Evolutionary conservation across 2,113 vertebrate genomes (phyloP), one percentile per base, ranked within the genome.

Genomic region (Ancistrus triradiatus): DNA sequence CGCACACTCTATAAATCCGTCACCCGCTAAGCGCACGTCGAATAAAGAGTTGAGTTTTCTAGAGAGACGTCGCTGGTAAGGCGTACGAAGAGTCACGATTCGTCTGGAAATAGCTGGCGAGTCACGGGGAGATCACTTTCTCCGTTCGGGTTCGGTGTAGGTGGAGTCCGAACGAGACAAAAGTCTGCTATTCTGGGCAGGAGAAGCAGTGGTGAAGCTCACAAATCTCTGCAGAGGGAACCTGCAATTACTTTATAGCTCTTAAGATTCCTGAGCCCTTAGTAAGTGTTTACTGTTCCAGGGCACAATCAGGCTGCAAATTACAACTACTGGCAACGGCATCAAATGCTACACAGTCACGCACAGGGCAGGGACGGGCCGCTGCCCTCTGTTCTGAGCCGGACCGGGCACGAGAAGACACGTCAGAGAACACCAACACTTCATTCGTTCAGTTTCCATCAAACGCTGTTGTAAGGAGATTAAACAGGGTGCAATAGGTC

Each of bases 161-260:
- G 28, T 21, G 51, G 31, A 13, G 25, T 22, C 13, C 22, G 25
- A 21, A 28, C 21, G 13, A 55, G 49, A 44, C 7, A 24, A 17
- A 33, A 4, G 40, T 1, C 25, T 24, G 27, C 6, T 9, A 17
- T 19, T 42, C 21, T 6, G 11, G 44, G 22, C 6, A 17, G 33
- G 17, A 44, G 37, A n/a, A 38, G 33, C 42, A 60, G 58, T 27
- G 49, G 51, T 69, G 69, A 87, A 84, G 78, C 70, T 84, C 77
- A 78, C 67, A 81, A 67, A 78, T 78, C 83, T 88, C 87, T 89
- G 89, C 82, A 68, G 84, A 85, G 89, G 89, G 83, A 91, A 88
- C 85, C 88, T 86, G 76, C 83, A 94, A 95, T 95, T 95, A 95
- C 90, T 92, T 92, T 91, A 91, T 90, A 86, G 86, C 87, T 83